phyloP scores from a whole-genome alignment of 2,113 vertebrate species.

The Noturus placidus region DNA sequence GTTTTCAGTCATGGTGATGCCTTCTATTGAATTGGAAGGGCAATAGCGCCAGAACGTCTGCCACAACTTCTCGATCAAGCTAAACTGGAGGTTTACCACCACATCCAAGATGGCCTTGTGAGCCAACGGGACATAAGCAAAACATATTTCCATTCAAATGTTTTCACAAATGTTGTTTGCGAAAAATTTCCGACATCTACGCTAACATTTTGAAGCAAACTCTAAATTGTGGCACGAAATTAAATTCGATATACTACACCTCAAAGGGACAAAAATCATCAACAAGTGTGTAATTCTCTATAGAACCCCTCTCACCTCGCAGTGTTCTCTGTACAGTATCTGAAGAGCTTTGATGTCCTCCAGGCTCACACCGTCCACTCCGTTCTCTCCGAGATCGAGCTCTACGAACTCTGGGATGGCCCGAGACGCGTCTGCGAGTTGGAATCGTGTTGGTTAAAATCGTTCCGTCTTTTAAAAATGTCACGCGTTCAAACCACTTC shows the following conservation, averaged over 20 bases:
- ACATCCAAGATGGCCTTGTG: conserved; percentile 91
- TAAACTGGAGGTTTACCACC: conserved; percentile 93
- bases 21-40: conserved; percentile 77
- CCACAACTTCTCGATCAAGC: conserved; percentile 96
- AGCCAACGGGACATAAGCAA: not conserved
- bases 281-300: not conserved
- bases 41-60: conserved; percentile 94
- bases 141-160: not conserved
- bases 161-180: not conserved
- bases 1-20: conserved; percentile 75
- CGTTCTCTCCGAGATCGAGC: conserved; percentile 78
- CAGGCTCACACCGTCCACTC: conserved; percentile 78
- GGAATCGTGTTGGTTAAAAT: not conserved
- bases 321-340: conserved; percentile 90
- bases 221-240: not conserved
- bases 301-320: conserved; percentile 79
- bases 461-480: not conserved
- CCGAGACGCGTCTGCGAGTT: conserved; percentile 81
- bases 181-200: conserved; percentile 3
- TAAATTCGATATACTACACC: not conserved
- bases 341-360: conserved; percentile 89
- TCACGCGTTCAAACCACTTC: no score
- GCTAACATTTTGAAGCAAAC: not conserved
- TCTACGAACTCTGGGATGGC: conserved; percentile 90
- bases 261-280: not conserved